Base-by-base conservation (phyloP, 92 coral and sea anemone genomes). In the Palythoa caribaeorum region DNA sequence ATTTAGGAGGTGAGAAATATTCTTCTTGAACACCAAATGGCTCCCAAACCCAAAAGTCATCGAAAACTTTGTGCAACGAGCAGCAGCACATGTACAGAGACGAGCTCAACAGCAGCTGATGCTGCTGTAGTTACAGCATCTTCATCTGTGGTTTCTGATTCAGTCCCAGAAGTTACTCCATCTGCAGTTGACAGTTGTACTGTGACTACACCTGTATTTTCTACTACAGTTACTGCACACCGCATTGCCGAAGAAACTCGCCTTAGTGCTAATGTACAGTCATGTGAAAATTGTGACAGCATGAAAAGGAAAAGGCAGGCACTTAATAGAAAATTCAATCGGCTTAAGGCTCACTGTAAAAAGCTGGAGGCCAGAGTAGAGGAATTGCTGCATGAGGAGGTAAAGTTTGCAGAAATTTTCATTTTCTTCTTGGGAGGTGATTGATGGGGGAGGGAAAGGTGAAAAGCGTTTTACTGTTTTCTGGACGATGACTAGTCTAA, bases 1-100 rank as follows among this genome's bases (percentile, higher is more conserved):
- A 28, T 21, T 70, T 70, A 70, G 74, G 74, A 70, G 74, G 74
- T 70, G 74, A 70, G 74, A 70, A 70, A 70, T 70, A 70, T 70
- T 70, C 74, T 69, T 69, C 74, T 21, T 70, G 74, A 70, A 70
- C 74, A 70, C 14, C 74, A 70, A 70, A 70, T 70, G 39, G 74
- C 74, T 47, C 51, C 72, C 38, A 28, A 66, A 66, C 72, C 63
- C 63, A 57, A 57, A 57, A 57, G 63, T 57, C 63, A 6, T 57
- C 63, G 15, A 57, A 57, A 57, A 57, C 63, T 57, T 12, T 57
- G 15, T 57, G 63, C 63, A 57, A 10, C 63, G 12, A 57, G 63
- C 63, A 57, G 63, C 14, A 7, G 63, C 63, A 57, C 63, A 57
- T 57, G 63, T 57, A 57, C 15, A 57, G 63, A 57, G 63, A 57